Evolutionary conservation across 2,888 invertebrate species (phyloP).

Genomic region (Caenorhabditis parvicauda): DNA sequence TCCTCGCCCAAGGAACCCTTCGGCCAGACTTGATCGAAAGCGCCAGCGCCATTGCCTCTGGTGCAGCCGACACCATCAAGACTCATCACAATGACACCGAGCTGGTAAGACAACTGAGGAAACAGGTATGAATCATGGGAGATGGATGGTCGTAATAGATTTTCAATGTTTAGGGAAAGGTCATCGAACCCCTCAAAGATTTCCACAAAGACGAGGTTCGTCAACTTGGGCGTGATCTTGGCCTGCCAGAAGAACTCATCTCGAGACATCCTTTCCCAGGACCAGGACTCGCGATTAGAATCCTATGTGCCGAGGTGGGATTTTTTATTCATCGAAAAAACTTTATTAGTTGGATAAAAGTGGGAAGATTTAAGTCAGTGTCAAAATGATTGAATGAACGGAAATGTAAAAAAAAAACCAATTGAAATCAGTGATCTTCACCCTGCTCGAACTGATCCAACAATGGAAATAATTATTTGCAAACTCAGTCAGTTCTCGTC

Average conservation of each 20-base stretch:
- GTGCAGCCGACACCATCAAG: slow-evolving; percentile 91
- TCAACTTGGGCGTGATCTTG: slow-evolving; percentile 82
- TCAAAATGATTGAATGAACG: no score
- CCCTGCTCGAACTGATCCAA: no score
- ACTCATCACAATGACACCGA: slow-evolving; percentile 99
- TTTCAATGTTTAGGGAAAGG: slow-evolving; percentile 71
- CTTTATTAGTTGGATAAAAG: background rate
- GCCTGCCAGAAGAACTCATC: slow-evolving; percentile 81
- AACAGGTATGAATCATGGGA: slow-evolving; percentile 1
- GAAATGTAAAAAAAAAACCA: no score
- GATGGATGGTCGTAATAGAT: background rate
- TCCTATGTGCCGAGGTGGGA: slow-evolving; percentile 80
- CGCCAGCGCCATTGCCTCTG: slow-evolving; percentile 75
- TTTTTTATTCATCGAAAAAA: background rate
- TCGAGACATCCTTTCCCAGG: slow-evolving; percentile 95
- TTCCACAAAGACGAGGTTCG: slow-evolving; percentile 98
- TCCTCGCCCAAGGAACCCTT: slow-evolving; percentile 73
- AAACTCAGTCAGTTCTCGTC: no score
- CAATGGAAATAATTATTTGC: no score
- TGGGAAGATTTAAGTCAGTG: no score
- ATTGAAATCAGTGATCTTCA: no score
- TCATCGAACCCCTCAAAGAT: slow-evolving; percentile 95
- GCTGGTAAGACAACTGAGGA: slow-evolving; percentile 77
- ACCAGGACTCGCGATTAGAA: slow-evolving; percentile 92
- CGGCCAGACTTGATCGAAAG: slow-evolving; percentile 97